These are phyloP conservation scores for Vulpes lagopus DNA, from an alignment of 2,113 vertebrate genomes.

Conservation along the genomic window DNA sequence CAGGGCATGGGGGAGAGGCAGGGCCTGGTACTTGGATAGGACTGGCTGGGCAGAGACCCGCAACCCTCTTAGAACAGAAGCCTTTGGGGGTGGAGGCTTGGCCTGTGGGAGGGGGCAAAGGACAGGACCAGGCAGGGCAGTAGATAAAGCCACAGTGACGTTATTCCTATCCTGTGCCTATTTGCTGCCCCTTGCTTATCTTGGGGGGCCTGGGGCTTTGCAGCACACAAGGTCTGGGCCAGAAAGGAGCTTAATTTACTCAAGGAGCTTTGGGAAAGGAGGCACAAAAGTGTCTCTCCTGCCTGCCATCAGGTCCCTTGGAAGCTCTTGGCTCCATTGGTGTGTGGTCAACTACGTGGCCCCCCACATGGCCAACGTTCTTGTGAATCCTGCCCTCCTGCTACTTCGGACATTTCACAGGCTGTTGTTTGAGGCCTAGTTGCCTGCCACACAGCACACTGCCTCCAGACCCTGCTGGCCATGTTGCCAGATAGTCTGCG, in stretches of 20 bases:
- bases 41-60: not conserved
- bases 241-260: not conserved
- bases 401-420: not conserved
- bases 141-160: not conserved
- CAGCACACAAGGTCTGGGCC: not conserved
- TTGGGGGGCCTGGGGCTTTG: not conserved
- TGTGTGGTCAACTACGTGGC: accelerated
- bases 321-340: not conserved
- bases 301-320: not conserved
- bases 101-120: not conserved
- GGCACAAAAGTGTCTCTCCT: not conserved
- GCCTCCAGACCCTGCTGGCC: not conserved
- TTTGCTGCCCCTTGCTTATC: not conserved
- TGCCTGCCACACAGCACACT: not conserved
- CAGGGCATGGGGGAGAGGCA: not conserved
- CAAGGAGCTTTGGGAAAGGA: slow-evolving; percentile 44
- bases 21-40: not conserved
- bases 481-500: not conserved
- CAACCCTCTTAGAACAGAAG: not conserved
- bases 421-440: slow-evolving; percentile 7
- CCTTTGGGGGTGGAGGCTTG: not conserved
- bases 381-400: not conserved
- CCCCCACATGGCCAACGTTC: not conserved
- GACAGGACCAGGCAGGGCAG: not conserved
- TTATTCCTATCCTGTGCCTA: not conserved